Evolutionary conservation across 2,888 invertebrate species (phyloP).

Genomic region (Dynastes maya): DNA sequence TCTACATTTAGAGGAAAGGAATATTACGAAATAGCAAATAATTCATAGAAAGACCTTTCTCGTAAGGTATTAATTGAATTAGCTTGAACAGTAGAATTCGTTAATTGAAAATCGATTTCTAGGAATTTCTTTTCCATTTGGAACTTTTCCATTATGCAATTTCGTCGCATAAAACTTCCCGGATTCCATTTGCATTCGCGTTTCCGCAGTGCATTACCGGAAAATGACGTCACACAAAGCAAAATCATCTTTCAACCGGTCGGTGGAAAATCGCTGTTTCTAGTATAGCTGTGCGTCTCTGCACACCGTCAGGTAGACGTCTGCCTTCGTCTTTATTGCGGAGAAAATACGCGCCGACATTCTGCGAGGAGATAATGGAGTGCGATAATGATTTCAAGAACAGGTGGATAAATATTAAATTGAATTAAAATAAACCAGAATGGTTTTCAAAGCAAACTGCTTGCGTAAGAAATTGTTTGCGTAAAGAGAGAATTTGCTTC

Average conservation of each 20-base stretch:
- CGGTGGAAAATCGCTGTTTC: background rate
- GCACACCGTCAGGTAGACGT: constrained; percentile 5
- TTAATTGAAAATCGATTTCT: background rate
- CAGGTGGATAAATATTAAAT: constrained; percentile 28
- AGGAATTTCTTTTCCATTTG: too few relatives aligned
- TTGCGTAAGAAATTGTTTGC: constrained; percentile 16
- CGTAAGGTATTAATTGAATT: background rate
- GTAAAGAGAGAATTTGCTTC: background rate
- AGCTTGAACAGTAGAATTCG: background rate
- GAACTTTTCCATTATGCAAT: background rate
- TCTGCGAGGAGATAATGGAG: background rate
- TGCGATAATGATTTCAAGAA: constrained; percentile 22
- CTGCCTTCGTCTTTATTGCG: background rate
- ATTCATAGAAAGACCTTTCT: too few relatives aligned
- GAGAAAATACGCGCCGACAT: background rate
- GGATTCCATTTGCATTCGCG: background rate
- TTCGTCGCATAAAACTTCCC: background rate
- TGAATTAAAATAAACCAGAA: constrained; percentile 29
- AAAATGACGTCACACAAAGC: background rate
- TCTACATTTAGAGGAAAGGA: too few relatives aligned
- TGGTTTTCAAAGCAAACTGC: constrained; percentile 11
- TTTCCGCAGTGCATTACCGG: background rate
- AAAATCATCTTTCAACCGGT: background rate
- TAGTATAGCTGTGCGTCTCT: background rate
- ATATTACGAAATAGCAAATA: too few relatives aligned